Evolutionary conservation across 2,797 vertebrate species (phyloP), one percentile per base, ranked within the genome.

Genomic region (Aeoliscus strigatus): DNA sequence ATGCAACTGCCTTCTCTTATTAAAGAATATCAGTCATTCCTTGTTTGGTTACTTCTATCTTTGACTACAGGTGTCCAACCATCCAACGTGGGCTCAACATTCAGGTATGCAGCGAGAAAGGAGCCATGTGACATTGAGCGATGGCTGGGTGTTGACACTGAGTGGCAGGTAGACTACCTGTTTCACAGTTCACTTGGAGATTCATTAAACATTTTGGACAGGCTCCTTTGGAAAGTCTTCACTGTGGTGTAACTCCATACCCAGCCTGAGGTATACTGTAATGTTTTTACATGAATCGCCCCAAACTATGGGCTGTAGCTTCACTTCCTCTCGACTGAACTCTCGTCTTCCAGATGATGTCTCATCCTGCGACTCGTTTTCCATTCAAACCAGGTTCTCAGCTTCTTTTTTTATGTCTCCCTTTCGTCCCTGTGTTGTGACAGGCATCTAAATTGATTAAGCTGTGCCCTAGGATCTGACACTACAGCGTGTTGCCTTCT

Each of bases 391-490:
- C 55, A 52, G 71, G 58, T 75, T 65, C 57, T 52, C 49, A 78
- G 81, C 62, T 65, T 77, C 75, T 65, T 60, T 38, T 51, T 52
- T 43, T 10, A 60, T 76, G 84, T 87, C 73, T 67, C 45, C 53
- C 73, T 36, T 63, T 64, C 45, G 16, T 82, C 66, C 57, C 84
- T 77, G 75, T 91, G 88, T 92, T 92, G 87, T 92, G 91, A 92
- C 92, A 92, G 88, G 84, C 86, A 83, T 88, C 86, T 87, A 90
- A 90, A 94, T 88, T 86, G 88, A 95, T 93, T 91, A 91, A 86
- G 86, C 79, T 53, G 73, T 78, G 86, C 82, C 88, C 81, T 60
- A 73, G 86, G 85, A 89, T 88, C 86, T 91, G 90, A 94, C 91
- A 91, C 90, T 82, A 87, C 74, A 85, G 88, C 62, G 79, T 85